Base-by-base conservation (phyloP, 2,797 vertebrate genomes). In the Chelonia mydas region DNA sequence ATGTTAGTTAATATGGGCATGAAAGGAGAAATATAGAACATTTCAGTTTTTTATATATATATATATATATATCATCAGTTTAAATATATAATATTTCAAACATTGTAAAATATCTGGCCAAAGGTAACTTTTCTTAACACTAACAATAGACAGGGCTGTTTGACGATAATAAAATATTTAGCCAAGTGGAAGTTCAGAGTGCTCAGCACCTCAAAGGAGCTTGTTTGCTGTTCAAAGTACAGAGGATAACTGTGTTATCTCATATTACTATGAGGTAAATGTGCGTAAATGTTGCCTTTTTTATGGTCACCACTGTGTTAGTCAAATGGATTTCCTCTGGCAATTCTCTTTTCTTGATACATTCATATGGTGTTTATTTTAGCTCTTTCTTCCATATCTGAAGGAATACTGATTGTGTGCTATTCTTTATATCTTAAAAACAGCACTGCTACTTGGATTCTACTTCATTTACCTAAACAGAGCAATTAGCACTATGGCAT, bases 401-500 rank as follows among this genome's bases (percentile, higher is more conserved):
- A 92, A 88, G 50, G 23, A 76, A 55, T 87, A 25, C 27, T 85
- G 57, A 74, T 25, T 83, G 74, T 27, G 41, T 37, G 5, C 19
- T 82, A 8, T 23, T 83, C 90, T 51, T 81, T 87, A 78, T 33
- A 83, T 45, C n/a, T 83, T 49, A 37, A 84, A 84, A 88, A 81
- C 33, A 11, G 37, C 55, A 45, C 31, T 19, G 8, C 49, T 80
- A 81, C 21, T 74, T 88, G 80, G 80, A 57, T 50, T 76, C 49
- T 15, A 85, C 81, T 93, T 80, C 93, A 90, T 65, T 96, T 97
- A 61, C 41, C 86, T 93, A 84, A 93, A 95, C 31, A 88, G 47
- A 79, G 61, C 87, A 96, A 93, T 97, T 94, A 95, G 28, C 12
- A 28, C 33, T 87, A 5, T 84, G 7, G n/a, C 86, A 47, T 93